These are phyloP conservation scores for Girardinus metallicus DNA, from an alignment of 2,797 vertebrate species.

Conservation along the genomic window DNA sequence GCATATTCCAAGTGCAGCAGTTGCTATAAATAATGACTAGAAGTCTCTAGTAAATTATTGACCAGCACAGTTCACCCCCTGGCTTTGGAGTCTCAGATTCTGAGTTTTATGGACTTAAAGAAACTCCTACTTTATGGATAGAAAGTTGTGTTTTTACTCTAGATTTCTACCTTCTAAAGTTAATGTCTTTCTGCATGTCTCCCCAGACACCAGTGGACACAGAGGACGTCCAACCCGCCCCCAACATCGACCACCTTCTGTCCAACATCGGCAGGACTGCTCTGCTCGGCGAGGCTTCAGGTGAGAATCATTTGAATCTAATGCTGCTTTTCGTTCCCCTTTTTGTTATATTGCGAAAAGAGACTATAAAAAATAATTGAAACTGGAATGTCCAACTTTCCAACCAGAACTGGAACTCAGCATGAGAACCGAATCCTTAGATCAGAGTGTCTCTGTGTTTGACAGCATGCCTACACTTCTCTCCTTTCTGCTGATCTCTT, in stretches of 20 bases:
- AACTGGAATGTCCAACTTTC: slow-evolving; percentile 55
- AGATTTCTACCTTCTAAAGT: background rate
- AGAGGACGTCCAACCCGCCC: slow-evolving; percentile 90
- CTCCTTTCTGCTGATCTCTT: slow-evolving; percentile 68
- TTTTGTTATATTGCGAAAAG: background rate
- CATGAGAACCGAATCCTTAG: slow-evolving; percentile 34
- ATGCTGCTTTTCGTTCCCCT: slow-evolving; percentile 52
- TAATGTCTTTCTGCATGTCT: background rate
- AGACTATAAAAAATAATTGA: background rate
- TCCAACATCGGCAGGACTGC: slow-evolving; percentile 94
- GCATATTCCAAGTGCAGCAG: background rate
- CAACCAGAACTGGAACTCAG: slow-evolving; percentile 55
- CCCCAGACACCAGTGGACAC: slow-evolving; percentile 93
- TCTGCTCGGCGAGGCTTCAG: slow-evolving; percentile 88
- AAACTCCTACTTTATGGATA: background rate
- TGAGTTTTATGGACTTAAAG: background rate
- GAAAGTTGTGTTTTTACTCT: background rate
- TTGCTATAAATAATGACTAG: background rate
- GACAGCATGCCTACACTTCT: slow-evolving; percentile 56
- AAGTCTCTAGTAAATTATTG: background rate
- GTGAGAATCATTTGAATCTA: slow-evolving; percentile 76
- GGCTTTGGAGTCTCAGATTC: background rate
- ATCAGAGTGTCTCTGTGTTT: slow-evolving; percentile 53
- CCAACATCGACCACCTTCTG: slow-evolving; percentile 97
- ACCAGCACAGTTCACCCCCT: background rate